Percentiles rank a stretch among this genome's conserved stretches.
Conservation (phyloP, 2,888 invertebrate genomes). For the Kryphioiulus occultus region DNA sequence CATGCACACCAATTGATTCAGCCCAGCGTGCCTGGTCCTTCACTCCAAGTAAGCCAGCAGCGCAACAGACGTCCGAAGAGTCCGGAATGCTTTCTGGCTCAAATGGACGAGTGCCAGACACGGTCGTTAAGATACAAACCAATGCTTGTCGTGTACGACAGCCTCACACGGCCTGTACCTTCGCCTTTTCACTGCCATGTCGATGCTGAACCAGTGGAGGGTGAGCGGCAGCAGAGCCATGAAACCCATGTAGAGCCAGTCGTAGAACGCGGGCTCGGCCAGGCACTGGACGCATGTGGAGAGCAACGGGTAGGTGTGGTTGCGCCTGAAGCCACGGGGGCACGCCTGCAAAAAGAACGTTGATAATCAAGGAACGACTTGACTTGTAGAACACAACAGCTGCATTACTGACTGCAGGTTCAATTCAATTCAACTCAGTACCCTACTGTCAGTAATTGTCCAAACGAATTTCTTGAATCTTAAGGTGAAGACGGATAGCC, state of each 20-base stretch:
- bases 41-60: background rate
- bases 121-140: constrained; percentile 44
- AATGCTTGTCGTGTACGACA: constrained; percentile 36
- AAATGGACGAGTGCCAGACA: constrained; percentile 29
- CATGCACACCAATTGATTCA: background rate
- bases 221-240: constrained; percentile 89
- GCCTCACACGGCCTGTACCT: constrained; percentile 65
- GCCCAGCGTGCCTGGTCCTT: background rate
- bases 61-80: background rate
- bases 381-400: too few species aligned
- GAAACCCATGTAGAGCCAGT: constrained; percentile 93
- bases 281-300: constrained; percentile 81
- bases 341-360: constrained; percentile 67
- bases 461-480: too few species aligned
- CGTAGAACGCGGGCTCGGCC: constrained; percentile 80
- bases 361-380: background rate
- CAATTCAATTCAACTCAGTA: too few species aligned
- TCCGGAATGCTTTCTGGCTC: background rate
- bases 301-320: constrained; percentile 65
- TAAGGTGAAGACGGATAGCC: too few species aligned
- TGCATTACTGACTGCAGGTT: too few species aligned
- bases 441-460: too few species aligned
- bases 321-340: constrained; percentile 77
- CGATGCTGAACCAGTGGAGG: constrained; percentile 92
- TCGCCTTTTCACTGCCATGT: constrained; percentile 75